These are phyloP conservation scores for Sicus ferrugineus DNA, from an alignment of 2,888 invertebrate species.

Conservation along the genomic window DNA sequence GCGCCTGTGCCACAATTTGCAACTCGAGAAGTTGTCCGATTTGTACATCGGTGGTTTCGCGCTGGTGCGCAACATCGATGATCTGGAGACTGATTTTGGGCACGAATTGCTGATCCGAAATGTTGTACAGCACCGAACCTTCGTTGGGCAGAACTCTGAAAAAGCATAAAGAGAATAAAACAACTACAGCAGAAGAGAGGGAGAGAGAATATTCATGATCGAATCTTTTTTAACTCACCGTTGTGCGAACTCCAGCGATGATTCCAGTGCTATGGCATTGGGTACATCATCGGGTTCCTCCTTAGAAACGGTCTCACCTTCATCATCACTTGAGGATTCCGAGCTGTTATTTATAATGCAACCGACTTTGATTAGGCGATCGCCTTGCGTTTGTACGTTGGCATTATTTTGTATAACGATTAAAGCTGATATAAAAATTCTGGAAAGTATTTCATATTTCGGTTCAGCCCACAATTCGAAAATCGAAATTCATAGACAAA, in stretches of 20 bases:
- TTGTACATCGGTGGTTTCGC: conserved; percentile 71
- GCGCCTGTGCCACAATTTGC: conserved; percentile 68
- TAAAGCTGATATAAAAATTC: conserved; percentile 78
- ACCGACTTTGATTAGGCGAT: conserved; percentile 81
- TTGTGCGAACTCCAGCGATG: conserved; percentile 68
- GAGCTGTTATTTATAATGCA: conserved; percentile 72
- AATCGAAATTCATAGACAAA: too few relatives aligned
- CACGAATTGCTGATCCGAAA: conserved; percentile 45
- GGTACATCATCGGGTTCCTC: conserved; percentile 54
- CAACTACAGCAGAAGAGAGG: not conserved
- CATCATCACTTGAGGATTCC: conserved; percentile 40
- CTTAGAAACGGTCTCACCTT: conserved; percentile 32
- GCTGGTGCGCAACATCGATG: conserved; percentile 68
- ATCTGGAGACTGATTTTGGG: conserved; percentile 67
- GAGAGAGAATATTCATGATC: not conserved
- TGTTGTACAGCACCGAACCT: conserved; percentile 63
- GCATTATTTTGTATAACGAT: conserved; percentile 85
- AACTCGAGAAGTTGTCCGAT: conserved; percentile 74
- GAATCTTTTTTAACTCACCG: conserved; percentile 61
- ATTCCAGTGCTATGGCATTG: conserved; percentile 67
- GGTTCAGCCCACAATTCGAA: too few relatives aligned
- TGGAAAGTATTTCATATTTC: too few relatives aligned
- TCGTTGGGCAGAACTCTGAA: conserved; percentile 63
- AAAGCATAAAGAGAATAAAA: not conserved
- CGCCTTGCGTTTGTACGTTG: conserved; percentile 84